Base-by-base conservation (phyloP, 2,113 vertebrate genomes). In the Oncorhynchus mykiss region DNA sequence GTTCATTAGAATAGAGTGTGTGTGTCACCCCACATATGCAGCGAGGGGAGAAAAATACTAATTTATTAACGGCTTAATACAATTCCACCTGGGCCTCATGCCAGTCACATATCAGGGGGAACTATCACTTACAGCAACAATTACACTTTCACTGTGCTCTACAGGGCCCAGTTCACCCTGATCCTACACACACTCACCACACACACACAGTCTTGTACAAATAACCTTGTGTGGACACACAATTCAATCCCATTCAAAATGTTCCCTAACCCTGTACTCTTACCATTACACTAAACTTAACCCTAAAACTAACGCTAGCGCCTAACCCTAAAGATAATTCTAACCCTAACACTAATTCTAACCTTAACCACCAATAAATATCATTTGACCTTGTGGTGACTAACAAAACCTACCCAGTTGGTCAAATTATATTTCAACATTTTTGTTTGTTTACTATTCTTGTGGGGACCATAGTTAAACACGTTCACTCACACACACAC, bases 61-160 rank as follows among this genome's bases (percentile, higher is more conserved):
- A 93, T 95, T 95, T 95, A 95, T 95, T 95, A 95, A 95, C 93
- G 94, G 94, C 88, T 92, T 95, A 95, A 95, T 93, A 92, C 93
- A 94, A 91, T 94, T 94, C 94, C 94, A 95, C 95, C 93, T 95
- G 94, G 93, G 93, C 87, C 92, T 93, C 92, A 93, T 90, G 91
- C 90, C 92, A 91, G 92, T 92, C 81, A 94, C 90, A 93, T 92
- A 93, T 93, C 90, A 92, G 92, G 91, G 90, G 91, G 82, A 92
- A 91, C 91, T 89, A 92, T 91, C 89, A 91, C 85, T 83, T 87
- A 92, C 87, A 87, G 84, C 88, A 92, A 90, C 91, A 94, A 94
- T 90, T 90, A 94, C 92, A 92, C 89, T 86, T 78, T 85, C 79
- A 80, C 82, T 84, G 87, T 89, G 83, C 88, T 85, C 79, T 80